A percentile compares a stretch with the other conserved stretches of the same genome.
These are phyloP conservation scores for Vanessa atalanta DNA, from an alignment of 1,140 invertebrate genomes.

Conservation along the genomic window DNA sequence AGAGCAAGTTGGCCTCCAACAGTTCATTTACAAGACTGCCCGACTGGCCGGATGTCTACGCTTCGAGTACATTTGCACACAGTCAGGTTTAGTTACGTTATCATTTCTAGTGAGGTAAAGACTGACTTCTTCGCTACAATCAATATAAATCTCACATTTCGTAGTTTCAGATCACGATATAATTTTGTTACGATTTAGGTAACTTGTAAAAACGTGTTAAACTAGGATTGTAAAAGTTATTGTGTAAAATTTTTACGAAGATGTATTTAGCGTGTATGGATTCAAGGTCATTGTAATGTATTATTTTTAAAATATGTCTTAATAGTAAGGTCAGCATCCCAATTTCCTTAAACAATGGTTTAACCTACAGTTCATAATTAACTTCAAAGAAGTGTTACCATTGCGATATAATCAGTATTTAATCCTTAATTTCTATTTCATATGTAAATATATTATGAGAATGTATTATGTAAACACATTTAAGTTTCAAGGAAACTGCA, in stretches of 20 bases:
- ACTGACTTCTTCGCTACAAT: constrained; percentile 70
- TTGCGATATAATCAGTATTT: constrained; percentile 48
- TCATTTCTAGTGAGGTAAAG: constrained; percentile 75
- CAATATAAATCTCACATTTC: constrained; percentile 49
- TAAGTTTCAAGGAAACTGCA: constrained; percentile 74
- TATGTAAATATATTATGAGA: constrained; percentile 63
- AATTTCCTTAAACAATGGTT: constrained; percentile 33
- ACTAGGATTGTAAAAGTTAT: constrained; percentile 42
- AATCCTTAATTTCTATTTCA: constrained; percentile 36
- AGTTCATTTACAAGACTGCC: constrained; percentile 48
- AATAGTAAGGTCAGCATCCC: constrained; percentile 23
- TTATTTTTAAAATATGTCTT: constrained; percentile 24
- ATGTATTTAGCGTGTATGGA: constrained; percentile 24
- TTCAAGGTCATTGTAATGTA: constrained; percentile 9
- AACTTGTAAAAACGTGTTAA: constrained; percentile 39
- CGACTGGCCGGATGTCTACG: constrained; percentile 53
- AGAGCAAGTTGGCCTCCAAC: constrained; percentile 31
- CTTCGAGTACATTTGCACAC: constrained; percentile 57
- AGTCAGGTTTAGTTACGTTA: constrained; percentile 67
- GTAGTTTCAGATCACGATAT: constrained; percentile 48
- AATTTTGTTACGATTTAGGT: constrained; percentile 45
- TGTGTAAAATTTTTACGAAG: constrained; percentile 43
- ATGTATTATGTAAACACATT: constrained; percentile 53
- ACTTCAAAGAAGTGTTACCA: constrained; percentile 49
- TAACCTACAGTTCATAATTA: constrained; percentile 23